Conservation (phyloP, 2,797 vertebrate genomes). For the Eulemur mongoz region DNA sequence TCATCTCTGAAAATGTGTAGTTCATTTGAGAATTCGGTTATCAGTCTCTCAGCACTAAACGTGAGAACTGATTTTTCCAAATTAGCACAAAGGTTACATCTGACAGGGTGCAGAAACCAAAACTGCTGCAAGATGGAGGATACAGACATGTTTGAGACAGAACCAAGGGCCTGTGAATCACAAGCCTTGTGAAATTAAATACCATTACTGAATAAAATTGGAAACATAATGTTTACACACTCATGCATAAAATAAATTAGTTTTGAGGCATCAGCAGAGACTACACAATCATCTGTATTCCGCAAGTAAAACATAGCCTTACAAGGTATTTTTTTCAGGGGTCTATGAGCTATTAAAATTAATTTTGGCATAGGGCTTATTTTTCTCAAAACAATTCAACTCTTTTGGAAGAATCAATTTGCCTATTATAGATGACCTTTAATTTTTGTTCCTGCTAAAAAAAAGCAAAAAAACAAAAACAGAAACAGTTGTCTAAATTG, state of each 20-base stretch:
- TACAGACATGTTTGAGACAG: neutral
- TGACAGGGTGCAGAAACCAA: slow-evolving; percentile 80
- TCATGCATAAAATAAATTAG: slow-evolving; percentile 18
- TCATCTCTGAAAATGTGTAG: slow-evolving; percentile 75
- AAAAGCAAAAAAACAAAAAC: neutral
- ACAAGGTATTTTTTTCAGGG: neutral
- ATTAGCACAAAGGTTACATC: slow-evolving; percentile 80
- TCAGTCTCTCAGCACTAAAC: slow-evolving; percentile 83
- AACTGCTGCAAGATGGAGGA: slow-evolving; percentile 37
- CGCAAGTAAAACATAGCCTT: neutral
- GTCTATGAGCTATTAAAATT: neutral
- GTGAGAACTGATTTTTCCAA: slow-evolving; percentile 83
- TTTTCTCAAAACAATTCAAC: neutral
- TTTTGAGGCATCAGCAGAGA: neutral
- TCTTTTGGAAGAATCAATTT: slow-evolving; percentile 2
- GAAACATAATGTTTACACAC: slow-evolving; percentile 49
- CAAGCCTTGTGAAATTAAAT: slow-evolving; percentile 48
- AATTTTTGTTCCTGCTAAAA: neutral
- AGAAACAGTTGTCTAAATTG: neutral
- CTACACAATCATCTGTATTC: neutral
- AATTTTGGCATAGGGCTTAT: neutral
- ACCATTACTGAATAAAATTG: slow-evolving; percentile 44
- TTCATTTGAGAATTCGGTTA: slow-evolving; percentile 78
- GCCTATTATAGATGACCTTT: neutral
- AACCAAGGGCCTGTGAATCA: neutral